Base-by-base conservation (phyloP, 2,888 invertebrate species). In the Brachyopa scutellaris region DNA sequence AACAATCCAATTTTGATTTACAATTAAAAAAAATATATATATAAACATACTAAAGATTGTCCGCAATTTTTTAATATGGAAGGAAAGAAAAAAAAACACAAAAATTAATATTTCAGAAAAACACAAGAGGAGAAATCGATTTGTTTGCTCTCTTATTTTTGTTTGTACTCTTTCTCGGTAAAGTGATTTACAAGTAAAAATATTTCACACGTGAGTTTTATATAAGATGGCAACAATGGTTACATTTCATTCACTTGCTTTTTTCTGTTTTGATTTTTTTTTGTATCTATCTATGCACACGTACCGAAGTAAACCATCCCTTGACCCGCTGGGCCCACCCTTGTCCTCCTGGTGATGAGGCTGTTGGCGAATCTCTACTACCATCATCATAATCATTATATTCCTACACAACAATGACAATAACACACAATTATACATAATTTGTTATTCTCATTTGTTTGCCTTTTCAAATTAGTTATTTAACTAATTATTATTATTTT, bases 311-410 rank as follows among this genome's bases (percentile, higher is more conserved):
- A 92, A 93, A 93, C 93, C 93, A 93, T 92, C 93, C 92, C 91
- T 93, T 93, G 92, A 93, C 92, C 92, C 92, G 93, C 92, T 93
- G 93, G 92, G 93, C 92, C 93, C 94, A 93, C 93, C 94, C 92
- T 90, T 92, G 93, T 92, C 90, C 90, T 88, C 89, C 89, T 87
- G 90, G 89, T 86, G 90, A 89, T 89, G 90, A 88, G 88, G 89
- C 89, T 88, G 90, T 89, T 87, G 89, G 88, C 88, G 89, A 86
- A 88, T 89, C 84, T 84, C 80, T 86, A 88, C 88, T 87, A 88
- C 89, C 88, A 89, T 89, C 89, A 86, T 89, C 89, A 89, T 89
- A 87, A 86, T 89, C 89, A 90, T 87, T 86, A 89, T 86, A 89
- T 87, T 87, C 89, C 89, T 90, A 90, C 87, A 88, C 88, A 87